Evolutionary conservation across 2,797 vertebrate genomes (phyloP).

Genomic region (Leptodactylus fallax): DNA sequence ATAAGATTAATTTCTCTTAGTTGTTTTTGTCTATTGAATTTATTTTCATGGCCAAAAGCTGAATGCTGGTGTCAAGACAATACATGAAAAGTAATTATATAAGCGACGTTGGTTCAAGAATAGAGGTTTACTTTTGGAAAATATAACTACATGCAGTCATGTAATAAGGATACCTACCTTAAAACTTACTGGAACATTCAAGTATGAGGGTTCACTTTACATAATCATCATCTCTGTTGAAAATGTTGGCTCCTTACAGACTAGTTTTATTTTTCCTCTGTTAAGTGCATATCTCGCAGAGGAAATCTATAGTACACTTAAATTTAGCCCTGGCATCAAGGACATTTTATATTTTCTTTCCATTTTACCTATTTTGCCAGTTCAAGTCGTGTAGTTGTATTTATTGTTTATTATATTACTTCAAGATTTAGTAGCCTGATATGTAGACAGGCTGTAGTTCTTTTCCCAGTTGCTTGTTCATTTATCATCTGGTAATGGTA

Average conservation of each 20-base stretch:
- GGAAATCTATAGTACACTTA: neutral
- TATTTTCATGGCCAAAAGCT: conserved; percentile 31
- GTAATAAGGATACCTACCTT: neutral
- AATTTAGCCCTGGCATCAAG: neutral
- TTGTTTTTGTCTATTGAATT: conserved; percentile 39
- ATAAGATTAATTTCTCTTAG: conserved; percentile 30
- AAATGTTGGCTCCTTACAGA: neutral
- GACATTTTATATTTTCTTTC: neutral
- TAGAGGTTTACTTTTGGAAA: neutral
- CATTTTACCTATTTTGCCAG: neutral
- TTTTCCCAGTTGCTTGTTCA: neutral
- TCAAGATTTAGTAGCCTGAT: neutral
- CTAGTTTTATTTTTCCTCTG: neutral
- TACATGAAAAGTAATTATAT: conserved; percentile 6
- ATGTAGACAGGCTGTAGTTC: neutral
- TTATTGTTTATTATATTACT: neutral
- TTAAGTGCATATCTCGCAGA: neutral
- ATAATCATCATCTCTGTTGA: neutral
- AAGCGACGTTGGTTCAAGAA: neutral
- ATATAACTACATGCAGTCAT: neutral
- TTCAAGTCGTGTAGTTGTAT: neutral
- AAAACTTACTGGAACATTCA: neutral
- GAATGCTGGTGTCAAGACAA: conserved; percentile 29
- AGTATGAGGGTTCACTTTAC: neutral
- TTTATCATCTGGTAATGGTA: neutral